Conservation (phyloP, 2,797 vertebrate genomes). For the Chromobotia macracanthus region DNA sequence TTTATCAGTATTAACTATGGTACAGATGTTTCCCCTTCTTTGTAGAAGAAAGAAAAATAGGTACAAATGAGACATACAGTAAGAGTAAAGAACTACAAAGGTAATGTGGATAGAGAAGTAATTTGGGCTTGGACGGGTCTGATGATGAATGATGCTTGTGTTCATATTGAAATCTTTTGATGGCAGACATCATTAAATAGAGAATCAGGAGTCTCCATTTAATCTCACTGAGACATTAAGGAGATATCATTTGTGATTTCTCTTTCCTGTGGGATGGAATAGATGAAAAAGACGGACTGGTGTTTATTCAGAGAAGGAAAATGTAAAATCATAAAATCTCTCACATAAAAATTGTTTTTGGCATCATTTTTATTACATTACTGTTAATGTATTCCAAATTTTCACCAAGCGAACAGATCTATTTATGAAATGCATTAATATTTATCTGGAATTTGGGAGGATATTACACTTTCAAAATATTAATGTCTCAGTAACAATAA, state of each 20-base stretch:
- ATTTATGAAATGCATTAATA: conserved; percentile 11
- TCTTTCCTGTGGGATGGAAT: not conserved
- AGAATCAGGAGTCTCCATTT: not conserved
- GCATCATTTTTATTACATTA: not conserved
- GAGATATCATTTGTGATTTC: not conserved
- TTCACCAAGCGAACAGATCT: not conserved
- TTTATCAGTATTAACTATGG: not conserved
- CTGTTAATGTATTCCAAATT: conserved; percentile 15
- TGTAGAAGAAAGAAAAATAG: no score
- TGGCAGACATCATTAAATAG: not conserved
- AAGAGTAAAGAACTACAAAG: not conserved
- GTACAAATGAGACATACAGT: no score
- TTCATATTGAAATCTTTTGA: not conserved
- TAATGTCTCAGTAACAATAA: not conserved
- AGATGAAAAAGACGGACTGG: not conserved
- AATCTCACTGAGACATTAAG: not conserved
- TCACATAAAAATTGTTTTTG: not conserved
- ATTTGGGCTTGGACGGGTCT: not conserved
- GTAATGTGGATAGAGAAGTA: not conserved
- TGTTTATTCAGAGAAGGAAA: not conserved
- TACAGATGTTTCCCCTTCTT: no score
- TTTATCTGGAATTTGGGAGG: conserved; percentile 5
- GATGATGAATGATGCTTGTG: not conserved
- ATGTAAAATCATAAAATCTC: not conserved
- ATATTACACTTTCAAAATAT: not conserved